A percentile compares a stretch with the other conserved stretches of the same genome.
These are phyloP conservation scores for Tetraodon nigroviridis DNA, from an alignment of 2,113 vertebrate genomes.

Conservation along the genomic window DNA sequence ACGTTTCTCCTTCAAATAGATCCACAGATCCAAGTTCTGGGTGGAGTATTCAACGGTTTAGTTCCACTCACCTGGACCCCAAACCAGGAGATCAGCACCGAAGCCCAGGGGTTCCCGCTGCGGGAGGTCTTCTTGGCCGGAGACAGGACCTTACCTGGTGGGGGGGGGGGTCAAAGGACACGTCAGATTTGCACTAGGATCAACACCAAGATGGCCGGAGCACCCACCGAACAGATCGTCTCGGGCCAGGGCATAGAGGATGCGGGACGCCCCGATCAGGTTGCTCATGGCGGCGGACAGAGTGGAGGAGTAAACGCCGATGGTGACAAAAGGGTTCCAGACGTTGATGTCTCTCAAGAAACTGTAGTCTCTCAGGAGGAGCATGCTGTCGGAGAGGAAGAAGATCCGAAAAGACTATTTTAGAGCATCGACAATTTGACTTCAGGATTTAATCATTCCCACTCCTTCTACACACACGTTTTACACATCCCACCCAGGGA, in stretches of 20 bases:
- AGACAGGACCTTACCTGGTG: constrained; percentile 73
- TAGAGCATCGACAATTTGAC: neutral
- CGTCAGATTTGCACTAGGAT: neutral
- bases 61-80: constrained; percentile 80
- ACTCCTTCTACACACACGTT: neutral
- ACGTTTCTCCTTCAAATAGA: neutral
- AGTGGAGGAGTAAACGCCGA: constrained; percentile 86
- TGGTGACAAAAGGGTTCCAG: constrained; percentile 80
- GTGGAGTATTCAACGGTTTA: neutral
- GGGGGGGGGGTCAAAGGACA: constrained; percentile 10
- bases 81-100: constrained; percentile 86
- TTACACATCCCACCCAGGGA: too few relatives aligned
- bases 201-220: neutral
- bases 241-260: constrained; percentile 84
- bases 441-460: neutral
- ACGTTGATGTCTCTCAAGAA: constrained; percentile 85
- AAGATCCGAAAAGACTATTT: too few relatives aligned
- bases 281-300: constrained; percentile 88
- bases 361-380: constrained; percentile 84
- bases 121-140: constrained; percentile 81
- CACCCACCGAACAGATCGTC: constrained; percentile 86
- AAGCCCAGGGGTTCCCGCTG: constrained; percentile 84
- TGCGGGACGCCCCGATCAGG: constrained; percentile 86
- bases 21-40: neutral
- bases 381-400: constrained; percentile 60